Percentiles rank a stretch among this genome's conserved stretches.
These are phyloP conservation scores for Phenganax subtilis DNA, from an alignment of 92 coral and sea anemone genomes.

Conservation along the genomic window DNA sequence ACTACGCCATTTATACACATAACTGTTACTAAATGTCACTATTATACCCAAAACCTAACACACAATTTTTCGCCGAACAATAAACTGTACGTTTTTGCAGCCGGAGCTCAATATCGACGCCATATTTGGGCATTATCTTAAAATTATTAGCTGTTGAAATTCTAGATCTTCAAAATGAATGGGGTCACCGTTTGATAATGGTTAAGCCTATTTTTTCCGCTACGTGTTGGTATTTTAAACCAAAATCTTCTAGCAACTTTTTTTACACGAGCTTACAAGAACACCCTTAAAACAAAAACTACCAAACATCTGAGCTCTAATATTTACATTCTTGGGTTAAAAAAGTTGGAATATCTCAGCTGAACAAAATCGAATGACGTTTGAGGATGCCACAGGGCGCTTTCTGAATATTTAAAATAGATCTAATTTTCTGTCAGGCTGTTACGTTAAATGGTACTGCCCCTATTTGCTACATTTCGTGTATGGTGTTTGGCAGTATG, in stretches of 20 bases:
- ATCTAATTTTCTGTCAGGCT: not conserved
- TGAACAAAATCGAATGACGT: slow-evolving; percentile 5
- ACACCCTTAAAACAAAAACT: not conserved
- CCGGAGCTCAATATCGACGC: slow-evolving; percentile 10
- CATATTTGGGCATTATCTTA: slow-evolving; percentile 31
- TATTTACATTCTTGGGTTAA: not conserved
- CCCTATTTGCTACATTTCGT: not conserved
- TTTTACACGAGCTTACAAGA: too few relatives aligned
- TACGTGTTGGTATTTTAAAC: not conserved
- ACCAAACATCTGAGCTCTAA: not conserved
- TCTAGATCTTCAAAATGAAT: not conserved
- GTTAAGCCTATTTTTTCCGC: not conserved
- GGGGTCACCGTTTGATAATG: slow-evolving; percentile 12
- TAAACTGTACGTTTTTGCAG: not conserved
- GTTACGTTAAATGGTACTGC: not conserved
- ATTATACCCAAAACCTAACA: not conserved
- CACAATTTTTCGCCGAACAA: not conserved
- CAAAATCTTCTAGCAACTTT: too few relatives aligned
- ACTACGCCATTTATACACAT: slow-evolving; percentile 1
- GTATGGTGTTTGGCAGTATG: not conserved
- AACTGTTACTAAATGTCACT: not conserved
- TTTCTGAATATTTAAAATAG: not conserved
- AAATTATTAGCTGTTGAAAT: slow-evolving; percentile 17
- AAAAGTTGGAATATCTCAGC: not conserved
- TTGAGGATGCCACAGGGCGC: not conserved